phyloP scores from a whole-genome alignment of 2,888 invertebrate species.

The Fragum fragum region DNA sequence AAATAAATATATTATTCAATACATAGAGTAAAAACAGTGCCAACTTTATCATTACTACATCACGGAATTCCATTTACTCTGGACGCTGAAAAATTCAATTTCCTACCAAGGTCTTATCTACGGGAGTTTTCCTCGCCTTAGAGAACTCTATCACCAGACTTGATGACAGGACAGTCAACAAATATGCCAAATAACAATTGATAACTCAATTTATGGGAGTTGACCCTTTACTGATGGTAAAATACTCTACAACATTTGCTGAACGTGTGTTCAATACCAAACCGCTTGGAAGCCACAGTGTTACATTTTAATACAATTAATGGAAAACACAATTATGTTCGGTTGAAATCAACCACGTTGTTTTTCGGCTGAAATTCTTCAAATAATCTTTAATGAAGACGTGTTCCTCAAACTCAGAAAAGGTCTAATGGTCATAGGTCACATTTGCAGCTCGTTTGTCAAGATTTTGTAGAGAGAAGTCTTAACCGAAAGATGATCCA shows the following conservation, averaged over 20 bases:
- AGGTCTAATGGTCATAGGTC: constrained; percentile 32
- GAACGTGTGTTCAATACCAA: no score
- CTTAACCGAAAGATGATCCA: constrained; percentile 3
- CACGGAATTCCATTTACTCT: background rate
- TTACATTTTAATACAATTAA: no score
- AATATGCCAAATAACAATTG: constrained; percentile 38
- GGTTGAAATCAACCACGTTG: no score
- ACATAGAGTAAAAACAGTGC: no score
- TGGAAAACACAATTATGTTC: no score
- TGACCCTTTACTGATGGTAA: background rate
- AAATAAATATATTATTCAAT: no score
- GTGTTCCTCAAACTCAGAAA: no score
- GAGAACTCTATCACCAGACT: constrained; percentile 6
- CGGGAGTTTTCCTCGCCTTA: constrained; percentile 1
- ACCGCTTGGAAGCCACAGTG: no score
- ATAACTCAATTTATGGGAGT: constrained; percentile 33
- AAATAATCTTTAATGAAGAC: no score
- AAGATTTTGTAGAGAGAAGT: constrained; percentile 29
- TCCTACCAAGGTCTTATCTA: constrained; percentile 2
- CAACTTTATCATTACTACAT: no score
- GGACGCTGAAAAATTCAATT: constrained; percentile 24
- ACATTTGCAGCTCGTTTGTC: constrained; percentile 46
- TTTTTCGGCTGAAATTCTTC: no score
- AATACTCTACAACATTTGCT: no score
- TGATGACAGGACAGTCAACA: constrained; percentile 32